These are phyloP conservation scores for Exocentrus adspersus DNA, from an alignment of 2,888 invertebrate species.

Conservation along the genomic window DNA sequence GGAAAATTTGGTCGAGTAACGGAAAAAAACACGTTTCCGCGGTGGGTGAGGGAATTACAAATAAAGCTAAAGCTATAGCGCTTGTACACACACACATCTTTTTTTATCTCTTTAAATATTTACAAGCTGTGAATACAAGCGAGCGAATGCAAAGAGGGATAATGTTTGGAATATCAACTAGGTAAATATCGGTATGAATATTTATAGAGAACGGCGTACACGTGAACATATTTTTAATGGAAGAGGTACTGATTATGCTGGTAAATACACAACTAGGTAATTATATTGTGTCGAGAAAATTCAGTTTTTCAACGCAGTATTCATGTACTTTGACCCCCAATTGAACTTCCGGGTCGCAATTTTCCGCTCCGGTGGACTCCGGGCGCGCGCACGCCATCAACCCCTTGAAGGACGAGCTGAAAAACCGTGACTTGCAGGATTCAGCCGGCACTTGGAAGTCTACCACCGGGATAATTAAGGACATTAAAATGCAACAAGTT, in stretches of 20 bases:
- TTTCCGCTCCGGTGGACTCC: slow-evolving; percentile 7
- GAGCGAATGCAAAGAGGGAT: slow-evolving; percentile 9
- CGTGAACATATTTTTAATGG: slow-evolving; percentile 17
- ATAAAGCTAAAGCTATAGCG: too few relatives aligned
- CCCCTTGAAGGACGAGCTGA: neutral
- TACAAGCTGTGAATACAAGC: slow-evolving; percentile 19
- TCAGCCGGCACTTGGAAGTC: neutral
- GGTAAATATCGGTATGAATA: slow-evolving; percentile 20
- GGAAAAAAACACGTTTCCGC: neutral
- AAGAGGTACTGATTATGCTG: slow-evolving; percentile 12
- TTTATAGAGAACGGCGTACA: slow-evolving; percentile 18
- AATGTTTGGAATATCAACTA: slow-evolving; percentile 18
- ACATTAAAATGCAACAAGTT: slow-evolving; percentile 15
- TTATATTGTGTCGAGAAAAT: too few relatives aligned
- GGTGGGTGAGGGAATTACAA: too few relatives aligned
- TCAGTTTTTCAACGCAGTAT: too few relatives aligned
- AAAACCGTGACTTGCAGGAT: slow-evolving; percentile 12
- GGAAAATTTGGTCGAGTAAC: neutral
- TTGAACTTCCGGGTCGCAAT: slow-evolving; percentile 8
- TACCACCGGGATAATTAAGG: neutral
- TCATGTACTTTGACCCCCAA: slow-evolving; percentile 15
- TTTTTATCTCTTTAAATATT: slow-evolving; percentile 22
- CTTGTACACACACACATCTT: slow-evolving; percentile 4
- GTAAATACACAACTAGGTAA: too few relatives aligned
- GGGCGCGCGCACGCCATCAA: neutral